These are phyloP conservation scores for Cetoscarus ocellatus DNA, from an alignment of 2,797 vertebrate species.

Conservation along the genomic window DNA sequence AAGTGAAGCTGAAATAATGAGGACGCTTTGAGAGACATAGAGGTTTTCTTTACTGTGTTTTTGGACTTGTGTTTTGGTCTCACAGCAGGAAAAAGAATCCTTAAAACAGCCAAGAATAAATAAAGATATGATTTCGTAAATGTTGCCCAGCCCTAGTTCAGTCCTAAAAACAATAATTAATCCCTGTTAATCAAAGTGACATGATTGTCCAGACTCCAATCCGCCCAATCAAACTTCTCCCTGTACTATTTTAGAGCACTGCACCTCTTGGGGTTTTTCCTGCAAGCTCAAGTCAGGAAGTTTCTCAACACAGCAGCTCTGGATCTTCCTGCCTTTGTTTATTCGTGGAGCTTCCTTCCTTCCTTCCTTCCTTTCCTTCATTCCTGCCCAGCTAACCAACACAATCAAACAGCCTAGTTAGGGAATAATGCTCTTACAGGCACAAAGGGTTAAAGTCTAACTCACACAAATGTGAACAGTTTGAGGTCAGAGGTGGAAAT, in stretches of 20 bases:
- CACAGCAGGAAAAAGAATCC: no score
- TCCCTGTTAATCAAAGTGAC: background rate
- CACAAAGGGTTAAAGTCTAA: background rate
- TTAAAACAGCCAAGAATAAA: no score
- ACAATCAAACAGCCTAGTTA: background rate
- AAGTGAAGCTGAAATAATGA: background rate
- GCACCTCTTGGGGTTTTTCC: background rate
- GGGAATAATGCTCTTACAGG: background rate
- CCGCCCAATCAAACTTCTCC: background rate
- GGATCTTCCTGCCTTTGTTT: slow-evolving; percentile 79
- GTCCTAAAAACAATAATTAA: background rate
- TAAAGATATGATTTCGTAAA: no score
- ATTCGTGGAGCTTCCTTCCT: slow-evolving; percentile 64
- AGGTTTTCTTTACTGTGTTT: no score
- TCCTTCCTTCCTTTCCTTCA: slow-evolving; percentile 37
- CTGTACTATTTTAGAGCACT: slow-evolving; percentile 22
- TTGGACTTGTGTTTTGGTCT: no score
- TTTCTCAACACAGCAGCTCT: slow-evolving; percentile 39
- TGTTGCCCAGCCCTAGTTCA: background rate
- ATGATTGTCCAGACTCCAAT: background rate
- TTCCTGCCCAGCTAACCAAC: background rate
- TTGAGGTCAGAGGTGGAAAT: background rate
- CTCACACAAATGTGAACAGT: background rate
- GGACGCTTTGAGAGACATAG: no score
- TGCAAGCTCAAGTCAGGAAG: slow-evolving; percentile 51